phyloP scores from a whole-genome alignment of 2,888 invertebrate species.

The Fragum fragum region DNA sequence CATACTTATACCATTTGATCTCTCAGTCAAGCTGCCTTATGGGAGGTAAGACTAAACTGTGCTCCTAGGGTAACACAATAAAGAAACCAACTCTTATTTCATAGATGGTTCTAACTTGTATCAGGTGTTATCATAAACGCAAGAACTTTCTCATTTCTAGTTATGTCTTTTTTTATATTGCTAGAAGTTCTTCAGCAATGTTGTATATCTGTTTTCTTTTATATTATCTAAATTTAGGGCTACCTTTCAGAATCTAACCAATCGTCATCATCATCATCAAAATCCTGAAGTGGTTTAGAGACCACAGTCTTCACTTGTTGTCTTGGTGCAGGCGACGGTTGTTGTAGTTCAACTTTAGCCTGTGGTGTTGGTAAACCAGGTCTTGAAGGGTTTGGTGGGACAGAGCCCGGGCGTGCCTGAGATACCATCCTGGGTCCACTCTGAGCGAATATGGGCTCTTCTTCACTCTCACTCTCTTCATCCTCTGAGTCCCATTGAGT shows the following conservation, averaged over 20 bases:
- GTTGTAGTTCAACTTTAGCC: constrained; percentile 34
- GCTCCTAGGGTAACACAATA: too few species aligned
- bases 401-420: constrained; percentile 50
- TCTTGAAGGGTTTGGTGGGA: constrained; percentile 44
- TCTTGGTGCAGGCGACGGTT: constrained; percentile 60
- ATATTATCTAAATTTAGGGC: too few species aligned
- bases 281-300: constrained; percentile 69
- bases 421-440: constrained; percentile 46
- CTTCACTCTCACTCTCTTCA: constrained; percentile 71
- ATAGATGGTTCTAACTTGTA: too few species aligned
- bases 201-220: too few species aligned
- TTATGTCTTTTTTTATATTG: too few species aligned
- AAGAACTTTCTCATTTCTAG: too few species aligned
- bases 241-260: constrained; percentile 74
- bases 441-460: constrained; percentile 89
- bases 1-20: too few species aligned
- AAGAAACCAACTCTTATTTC: too few species aligned
- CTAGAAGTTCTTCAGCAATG: too few species aligned
- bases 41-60: too few species aligned
- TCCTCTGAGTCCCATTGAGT: constrained; percentile 82
- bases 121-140: too few species aligned
- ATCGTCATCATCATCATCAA: constrained; percentile 74
- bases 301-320: constrained; percentile 70
- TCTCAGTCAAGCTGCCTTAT: too few species aligned
- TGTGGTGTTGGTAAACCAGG: constrained; percentile 59